These are phyloP conservation scores for Drosophila orena DNA, from an alignment of 1,140 invertebrate genomes.

Conservation along the genomic window DNA sequence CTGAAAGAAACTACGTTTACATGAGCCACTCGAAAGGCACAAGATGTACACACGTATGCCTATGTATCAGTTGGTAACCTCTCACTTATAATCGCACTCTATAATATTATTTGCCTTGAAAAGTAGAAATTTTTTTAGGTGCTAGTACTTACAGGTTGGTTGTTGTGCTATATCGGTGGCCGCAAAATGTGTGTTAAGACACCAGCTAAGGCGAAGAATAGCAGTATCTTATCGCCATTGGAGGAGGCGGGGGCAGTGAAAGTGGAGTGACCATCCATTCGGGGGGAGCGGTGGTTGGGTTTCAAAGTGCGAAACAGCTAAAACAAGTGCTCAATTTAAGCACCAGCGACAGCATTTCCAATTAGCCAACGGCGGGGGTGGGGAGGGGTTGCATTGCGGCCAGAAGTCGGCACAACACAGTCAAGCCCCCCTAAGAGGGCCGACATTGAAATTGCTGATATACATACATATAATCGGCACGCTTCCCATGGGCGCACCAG, in stretches of 20 bases:
- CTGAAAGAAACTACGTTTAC: background rate
- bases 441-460: constrained; percentile 12
- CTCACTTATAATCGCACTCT: too few relatives aligned
- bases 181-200: constrained; percentile 25
- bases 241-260: constrained; percentile 11
- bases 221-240: constrained; percentile 27
- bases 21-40: too few relatives aligned
- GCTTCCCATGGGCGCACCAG: constrained; percentile 2
- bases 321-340: constrained; percentile 47
- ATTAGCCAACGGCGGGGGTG: constrained; percentile 23
- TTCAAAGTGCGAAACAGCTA: constrained; percentile 28
- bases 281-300: background rate
- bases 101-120: too few relatives aligned
- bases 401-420: constrained; percentile 31
- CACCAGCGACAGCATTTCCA: constrained; percentile 38
- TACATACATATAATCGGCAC: constrained; percentile 21
- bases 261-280: background rate
- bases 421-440: constrained; percentile 20
- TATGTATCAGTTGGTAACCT: too few relatives aligned
- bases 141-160: background rate
- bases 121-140: background rate
- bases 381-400: background rate
- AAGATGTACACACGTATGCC: too few relatives aligned
- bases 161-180: background rate
- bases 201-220: constrained; percentile 16